These are phyloP conservation scores for Gobius niger DNA, from an alignment of 2,113 vertebrate genomes.

Conservation along the genomic window DNA sequence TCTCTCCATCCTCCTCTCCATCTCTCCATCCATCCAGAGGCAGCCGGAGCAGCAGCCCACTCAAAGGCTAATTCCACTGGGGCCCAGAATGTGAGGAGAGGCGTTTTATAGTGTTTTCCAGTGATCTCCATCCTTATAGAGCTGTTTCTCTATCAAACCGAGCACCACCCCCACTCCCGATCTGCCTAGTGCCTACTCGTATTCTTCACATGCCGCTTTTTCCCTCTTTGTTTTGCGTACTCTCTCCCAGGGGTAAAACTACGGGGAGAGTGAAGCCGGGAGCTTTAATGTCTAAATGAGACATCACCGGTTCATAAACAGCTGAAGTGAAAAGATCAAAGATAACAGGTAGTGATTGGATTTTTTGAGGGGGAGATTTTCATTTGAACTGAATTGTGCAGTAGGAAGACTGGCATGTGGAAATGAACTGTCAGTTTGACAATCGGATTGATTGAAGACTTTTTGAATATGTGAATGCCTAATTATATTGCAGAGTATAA, in stretches of 20 bases:
- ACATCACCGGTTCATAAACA: conserved; percentile 17
- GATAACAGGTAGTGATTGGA: conserved; percentile 7
- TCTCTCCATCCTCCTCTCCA: conserved; percentile 39
- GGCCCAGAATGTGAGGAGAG: conserved; percentile 62
- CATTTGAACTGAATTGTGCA: conserved; percentile 7
- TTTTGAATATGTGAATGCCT: background rate
- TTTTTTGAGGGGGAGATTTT: background rate
- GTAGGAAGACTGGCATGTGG: background rate
- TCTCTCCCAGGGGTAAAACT: conserved; percentile 22
- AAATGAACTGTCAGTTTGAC: conserved; percentile 2
- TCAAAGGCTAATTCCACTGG: conserved; percentile 69
- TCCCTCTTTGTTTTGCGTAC: conserved; percentile 43
- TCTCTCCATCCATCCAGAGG: conserved; percentile 32
- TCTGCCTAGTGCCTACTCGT: conserved; percentile 46
- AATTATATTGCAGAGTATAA: background rate
- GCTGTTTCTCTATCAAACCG: conserved; percentile 61
- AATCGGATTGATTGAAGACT: background rate
- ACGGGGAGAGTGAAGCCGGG: conserved; percentile 26
- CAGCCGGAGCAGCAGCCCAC: conserved; percentile 53
- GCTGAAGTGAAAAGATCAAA: conserved; percentile 4
- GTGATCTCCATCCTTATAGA: conserved; percentile 67
- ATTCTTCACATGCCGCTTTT: conserved; percentile 36
- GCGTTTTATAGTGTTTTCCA: conserved; percentile 69
- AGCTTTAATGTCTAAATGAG: conserved; percentile 36
- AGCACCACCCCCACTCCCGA: conserved; percentile 54